Conservation (phyloP, 1,140 invertebrate species). For the Trichoplusia ni region DNA sequence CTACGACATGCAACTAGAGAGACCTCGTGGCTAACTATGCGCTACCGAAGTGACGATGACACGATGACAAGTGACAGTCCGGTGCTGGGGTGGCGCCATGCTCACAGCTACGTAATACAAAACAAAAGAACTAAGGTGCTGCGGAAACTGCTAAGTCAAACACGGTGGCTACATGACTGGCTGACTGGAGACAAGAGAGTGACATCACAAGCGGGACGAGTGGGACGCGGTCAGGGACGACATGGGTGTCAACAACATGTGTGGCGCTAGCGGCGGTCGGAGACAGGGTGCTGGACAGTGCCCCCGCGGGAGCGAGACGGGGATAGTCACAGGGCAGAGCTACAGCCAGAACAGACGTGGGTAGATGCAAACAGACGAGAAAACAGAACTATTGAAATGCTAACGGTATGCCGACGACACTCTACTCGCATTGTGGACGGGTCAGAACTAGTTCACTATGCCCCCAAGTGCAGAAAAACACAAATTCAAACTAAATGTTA, state of each 20-base stretch:
- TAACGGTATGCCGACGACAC: constrained; percentile 57
- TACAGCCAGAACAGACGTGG: constrained; percentile 57
- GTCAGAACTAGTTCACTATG: no score
- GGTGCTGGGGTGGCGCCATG: constrained; percentile 47
- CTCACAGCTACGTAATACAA: constrained; percentile 43
- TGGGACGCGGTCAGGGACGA: constrained; percentile 1
- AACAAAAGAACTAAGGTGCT: constrained; percentile 48
- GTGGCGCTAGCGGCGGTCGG: constrained; percentile 24
- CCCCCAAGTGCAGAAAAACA: no score
- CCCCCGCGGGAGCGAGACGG: constrained; percentile 43
- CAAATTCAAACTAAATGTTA: no score
- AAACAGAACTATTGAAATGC: constrained; percentile 57
- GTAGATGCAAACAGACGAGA: constrained; percentile 61
- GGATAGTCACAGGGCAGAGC: constrained; percentile 22
- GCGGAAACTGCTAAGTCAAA: constrained; percentile 44
- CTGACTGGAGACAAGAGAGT: constrained; percentile 17
- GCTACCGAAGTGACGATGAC: constrained; percentile 32
- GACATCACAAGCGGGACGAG: constrained; percentile 49
- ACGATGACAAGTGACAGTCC: constrained; percentile 25
- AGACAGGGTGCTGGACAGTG: constrained; percentile 44
- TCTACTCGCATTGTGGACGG: constrained; percentile 22
- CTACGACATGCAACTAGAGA: constrained; percentile 19
- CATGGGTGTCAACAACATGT: not conserved
- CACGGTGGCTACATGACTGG: constrained; percentile 37
- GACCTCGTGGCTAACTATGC: constrained; percentile 42